A percentile compares a stretch with the other conserved stretches of the same genome.
Evolutionary conservation across 2,797 vertebrate genomes (phyloP).

Genomic region (Triplophysa yarkandensis): DNA sequence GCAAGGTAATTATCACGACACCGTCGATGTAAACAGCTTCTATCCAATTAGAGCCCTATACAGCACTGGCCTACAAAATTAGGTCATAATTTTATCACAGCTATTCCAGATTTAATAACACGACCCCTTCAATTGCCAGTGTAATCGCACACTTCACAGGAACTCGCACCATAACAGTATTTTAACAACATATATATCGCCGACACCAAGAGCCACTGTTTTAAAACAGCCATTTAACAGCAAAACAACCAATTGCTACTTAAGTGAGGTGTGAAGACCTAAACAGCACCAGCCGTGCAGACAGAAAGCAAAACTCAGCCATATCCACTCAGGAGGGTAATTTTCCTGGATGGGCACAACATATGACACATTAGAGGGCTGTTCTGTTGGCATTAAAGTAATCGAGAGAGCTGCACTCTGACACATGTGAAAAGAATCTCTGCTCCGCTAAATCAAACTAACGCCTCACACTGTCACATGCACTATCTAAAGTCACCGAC

Average conservation of each 20-base stretch:
- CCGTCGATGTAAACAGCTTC: constrained; percentile 39
- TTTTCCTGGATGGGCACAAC: constrained; percentile 47
- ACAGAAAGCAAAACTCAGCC: constrained; percentile 17
- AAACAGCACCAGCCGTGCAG: constrained; percentile 21
- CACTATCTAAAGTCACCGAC: constrained; percentile 64
- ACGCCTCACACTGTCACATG: constrained; percentile 64
- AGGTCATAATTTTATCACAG: constrained; percentile 39
- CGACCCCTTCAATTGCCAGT: constrained; percentile 34
- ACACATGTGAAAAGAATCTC: constrained; percentile 59
- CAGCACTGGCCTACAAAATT: constrained; percentile 34
- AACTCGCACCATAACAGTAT: constrained; percentile 19
- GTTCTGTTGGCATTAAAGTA: constrained; percentile 65
- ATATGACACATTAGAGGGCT: constrained; percentile 59
- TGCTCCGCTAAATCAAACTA: constrained; percentile 62
- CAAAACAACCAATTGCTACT: neutral
- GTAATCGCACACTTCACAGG: constrained; percentile 32
- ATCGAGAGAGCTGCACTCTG: constrained; percentile 54
- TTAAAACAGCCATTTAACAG: constrained; percentile 15
- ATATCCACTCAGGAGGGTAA: constrained; percentile 30
- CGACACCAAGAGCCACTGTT: neutral
- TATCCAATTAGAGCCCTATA: constrained; percentile 49
- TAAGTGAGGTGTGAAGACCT: constrained; percentile 12
- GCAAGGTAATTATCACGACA: constrained; percentile 47
- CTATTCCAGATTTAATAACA: constrained; percentile 41
- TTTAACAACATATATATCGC: constrained; percentile 15